Evolutionary conservation across 64 coral and sea anemone genomes (phyloP), one percentile per base, ranked within the genome.

Genomic region (Pocillopora verrucosa): DNA sequence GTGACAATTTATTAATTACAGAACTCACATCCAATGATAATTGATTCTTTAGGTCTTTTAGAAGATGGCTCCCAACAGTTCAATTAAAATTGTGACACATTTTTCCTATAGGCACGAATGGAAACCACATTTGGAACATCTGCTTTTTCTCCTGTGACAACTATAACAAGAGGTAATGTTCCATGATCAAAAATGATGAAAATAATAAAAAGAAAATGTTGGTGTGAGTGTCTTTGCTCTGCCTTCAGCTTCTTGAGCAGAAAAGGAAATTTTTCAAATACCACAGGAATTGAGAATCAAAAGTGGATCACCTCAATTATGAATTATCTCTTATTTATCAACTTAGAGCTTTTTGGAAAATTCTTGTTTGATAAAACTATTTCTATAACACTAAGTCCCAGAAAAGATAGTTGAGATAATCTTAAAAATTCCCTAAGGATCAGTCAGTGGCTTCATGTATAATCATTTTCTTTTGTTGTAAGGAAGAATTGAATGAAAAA

Each of bases 111-210:
- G 94, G 92, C 91, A 79, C 92, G 84, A 56, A 96, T 96, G 94
- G 94, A 96, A 93, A 96, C 94, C 75, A 96, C 94, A 17, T 97
- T 97, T 97, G 91, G 92, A 34, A 89, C 91, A 56, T 93, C 95
- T 73, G 95, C 91, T 24, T 91, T 87, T 91, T 92, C 95, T 17
- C 95, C 95, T 16, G 95, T 96, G 35, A 96, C 95, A 0, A 96
- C 95, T 56, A 87, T 96, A 77, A 96, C 91, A 25, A 74, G 91
- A 93, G 95, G 94, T 96, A 87, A 89, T 63, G 63, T 22, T 9
- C 60, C 9, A 84, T 67, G 24, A 36, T 9, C 30, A 67, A 84
- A 41, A 10, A 61, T 22, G n/a, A 45, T 51, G 15, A 10, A 72
- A 22, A 51, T 51, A 51, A 51, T 51, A 51, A 51, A 51, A 51